Conservation (phyloP, 2,888 invertebrate genomes). For the Acanthosoma haemorrhoidale region DNA sequence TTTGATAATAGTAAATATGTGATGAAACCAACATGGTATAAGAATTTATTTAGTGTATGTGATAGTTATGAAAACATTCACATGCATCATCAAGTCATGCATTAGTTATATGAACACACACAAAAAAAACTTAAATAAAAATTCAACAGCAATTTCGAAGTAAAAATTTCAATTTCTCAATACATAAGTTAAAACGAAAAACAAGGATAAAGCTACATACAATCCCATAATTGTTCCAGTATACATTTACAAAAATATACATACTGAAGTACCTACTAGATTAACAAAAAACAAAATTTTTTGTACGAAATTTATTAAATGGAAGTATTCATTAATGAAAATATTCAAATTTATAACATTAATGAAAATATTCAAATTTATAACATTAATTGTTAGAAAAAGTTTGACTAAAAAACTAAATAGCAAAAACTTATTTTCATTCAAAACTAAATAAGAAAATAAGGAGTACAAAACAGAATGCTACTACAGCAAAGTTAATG, state of each 20-base stretch:
- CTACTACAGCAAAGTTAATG: not conserved
- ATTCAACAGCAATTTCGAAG: too few species aligned
- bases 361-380: too few species aligned
- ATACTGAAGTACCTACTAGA: conserved; percentile 35
- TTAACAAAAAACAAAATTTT: too few species aligned
- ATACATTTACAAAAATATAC: conserved; percentile 33
- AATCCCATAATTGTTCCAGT: not conserved
- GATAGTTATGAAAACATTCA: conserved; percentile 36
- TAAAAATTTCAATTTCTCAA: conserved; percentile 24
- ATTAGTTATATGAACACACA: conserved; percentile 19
- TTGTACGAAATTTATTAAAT: too few species aligned
- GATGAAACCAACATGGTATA: conserved; percentile 34
- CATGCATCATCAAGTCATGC: conserved; percentile 36
- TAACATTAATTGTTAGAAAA: not conserved
- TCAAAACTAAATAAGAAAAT: not conserved
- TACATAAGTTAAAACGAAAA: not conserved
- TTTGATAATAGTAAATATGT: conserved; percentile 35
- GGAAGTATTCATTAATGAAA: too few species aligned
- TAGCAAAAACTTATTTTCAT: not conserved
- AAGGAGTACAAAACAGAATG: not conserved
- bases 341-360: too few species aligned
- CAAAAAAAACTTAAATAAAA: not conserved
- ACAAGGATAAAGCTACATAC: conserved; percentile 1
- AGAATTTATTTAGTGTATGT: conserved; percentile 32
- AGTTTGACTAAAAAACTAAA: not conserved